Percentiles rank a stretch among this genome's conserved stretches.
phyloP scores from a whole-genome alignment of 2,888 invertebrate genomes.

The Drosophila demipolita region DNA sequence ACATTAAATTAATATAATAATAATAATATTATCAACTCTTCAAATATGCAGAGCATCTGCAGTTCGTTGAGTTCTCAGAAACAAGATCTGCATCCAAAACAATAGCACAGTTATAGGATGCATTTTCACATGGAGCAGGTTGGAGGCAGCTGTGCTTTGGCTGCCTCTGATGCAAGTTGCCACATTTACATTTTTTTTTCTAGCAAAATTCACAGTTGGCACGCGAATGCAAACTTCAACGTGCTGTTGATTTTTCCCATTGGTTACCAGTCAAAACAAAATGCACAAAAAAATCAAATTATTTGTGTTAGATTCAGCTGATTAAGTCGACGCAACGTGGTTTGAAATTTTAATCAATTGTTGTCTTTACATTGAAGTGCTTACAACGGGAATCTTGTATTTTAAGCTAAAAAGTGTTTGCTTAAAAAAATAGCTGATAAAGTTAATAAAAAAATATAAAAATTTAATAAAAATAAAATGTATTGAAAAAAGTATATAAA shows the following conservation, averaged over 20 bases:
- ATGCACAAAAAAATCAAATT: background rate
- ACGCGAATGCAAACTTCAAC: constrained; percentile 43
- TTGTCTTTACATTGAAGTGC: constrained; percentile 27
- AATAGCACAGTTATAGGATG: constrained; percentile 37
- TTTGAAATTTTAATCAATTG: constrained; percentile 63
- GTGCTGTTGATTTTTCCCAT: constrained; percentile 46
- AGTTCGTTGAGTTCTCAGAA: constrained; percentile 4
- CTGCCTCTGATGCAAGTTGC: constrained; percentile 58
- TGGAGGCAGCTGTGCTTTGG: background rate
- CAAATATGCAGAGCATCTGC: background rate
- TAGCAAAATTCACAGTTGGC: constrained; percentile 44
- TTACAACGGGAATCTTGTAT: background rate
- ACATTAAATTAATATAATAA: too few relatives aligned
- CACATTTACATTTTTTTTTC: constrained; percentile 61
- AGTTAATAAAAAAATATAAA: background rate
- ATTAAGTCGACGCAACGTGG: constrained; percentile 80
- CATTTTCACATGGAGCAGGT: constrained; percentile 9
- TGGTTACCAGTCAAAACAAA: constrained; percentile 6
- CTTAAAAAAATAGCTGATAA: background rate
- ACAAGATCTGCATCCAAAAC: constrained; percentile 9
- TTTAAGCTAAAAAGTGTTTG: background rate
- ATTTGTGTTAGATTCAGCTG: constrained; percentile 45
- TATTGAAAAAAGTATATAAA: too few relatives aligned
- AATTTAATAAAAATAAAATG: too few relatives aligned
- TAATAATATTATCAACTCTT: background rate